These are phyloP conservation scores for Oreocharis arfaki DNA, from an alignment of 2,113 vertebrate species.

Conservation along the genomic window DNA sequence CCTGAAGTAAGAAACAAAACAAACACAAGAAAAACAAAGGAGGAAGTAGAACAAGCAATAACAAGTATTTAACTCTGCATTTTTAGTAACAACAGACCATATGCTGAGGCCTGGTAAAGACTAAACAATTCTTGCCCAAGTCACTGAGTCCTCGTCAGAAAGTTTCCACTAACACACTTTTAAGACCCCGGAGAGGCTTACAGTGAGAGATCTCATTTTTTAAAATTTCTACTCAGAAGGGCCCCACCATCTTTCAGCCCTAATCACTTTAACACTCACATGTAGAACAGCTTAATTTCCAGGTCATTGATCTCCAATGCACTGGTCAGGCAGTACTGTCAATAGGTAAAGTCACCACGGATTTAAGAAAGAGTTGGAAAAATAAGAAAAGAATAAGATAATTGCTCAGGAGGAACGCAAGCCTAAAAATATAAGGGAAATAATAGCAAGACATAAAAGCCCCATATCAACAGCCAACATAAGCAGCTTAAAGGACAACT, in stretches of 20 bases:
- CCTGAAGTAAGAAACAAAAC: neutral
- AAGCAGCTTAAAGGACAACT: slow-evolving; percentile 21
- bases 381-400: neutral
- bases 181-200: neutral
- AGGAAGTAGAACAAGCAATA: neutral
- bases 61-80: neutral
- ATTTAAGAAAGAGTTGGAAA: neutral
- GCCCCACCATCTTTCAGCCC: neutral
- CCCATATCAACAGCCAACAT: neutral
- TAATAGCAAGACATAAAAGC: neutral
- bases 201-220: neutral
- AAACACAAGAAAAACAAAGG: neutral
- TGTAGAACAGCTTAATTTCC: slow-evolving; percentile 18
- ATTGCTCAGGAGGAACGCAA: neutral
- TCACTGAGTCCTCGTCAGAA: neutral
- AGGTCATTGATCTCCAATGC: slow-evolving; percentile 27
- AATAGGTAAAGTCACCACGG: neutral
- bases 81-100: neutral
- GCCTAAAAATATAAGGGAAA: slow-evolving; percentile 3
- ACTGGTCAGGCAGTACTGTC: neutral
- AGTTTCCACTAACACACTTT: neutral
- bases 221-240: neutral
- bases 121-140: neutral
- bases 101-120: neutral
- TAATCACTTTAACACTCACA: slow-evolving; percentile 9